A percentile compares a stretch with the other conserved stretches of the same genome.
Conservation (phyloP, 2,797 vertebrate species). For the Limnodromus scolopaceus region DNA sequence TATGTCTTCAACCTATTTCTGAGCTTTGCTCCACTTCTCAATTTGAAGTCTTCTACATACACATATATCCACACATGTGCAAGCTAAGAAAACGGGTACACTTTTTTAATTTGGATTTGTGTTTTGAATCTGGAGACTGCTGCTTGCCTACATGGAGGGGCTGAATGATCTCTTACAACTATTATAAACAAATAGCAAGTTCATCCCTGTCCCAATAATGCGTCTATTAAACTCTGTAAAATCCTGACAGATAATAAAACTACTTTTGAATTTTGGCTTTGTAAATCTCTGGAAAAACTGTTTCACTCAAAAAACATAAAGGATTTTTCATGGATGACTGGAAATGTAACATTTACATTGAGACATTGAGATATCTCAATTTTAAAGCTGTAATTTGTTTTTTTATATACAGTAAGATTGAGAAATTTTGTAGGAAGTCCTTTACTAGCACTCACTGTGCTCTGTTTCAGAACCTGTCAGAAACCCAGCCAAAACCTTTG, state of each 20-base stretch:
- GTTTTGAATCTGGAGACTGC: neutral
- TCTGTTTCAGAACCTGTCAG: neutral
- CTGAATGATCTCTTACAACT: neutral
- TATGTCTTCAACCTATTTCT: neutral
- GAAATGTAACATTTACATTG: neutral
- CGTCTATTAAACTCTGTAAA: neutral
- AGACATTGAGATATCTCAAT: neutral
- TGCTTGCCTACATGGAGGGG: neutral
- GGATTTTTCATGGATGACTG: slow-evolving; percentile 43
- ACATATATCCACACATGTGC: neutral
- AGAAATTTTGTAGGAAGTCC: neutral
- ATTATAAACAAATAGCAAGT: neutral
- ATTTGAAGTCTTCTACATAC: neutral
- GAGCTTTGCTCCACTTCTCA: neutral
- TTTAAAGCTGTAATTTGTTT: neutral
- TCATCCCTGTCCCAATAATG: neutral
- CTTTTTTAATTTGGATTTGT: neutral
- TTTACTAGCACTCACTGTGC: neutral
- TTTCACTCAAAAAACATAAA: slow-evolving; percentile 57
- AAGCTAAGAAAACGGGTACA: neutral
- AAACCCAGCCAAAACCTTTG: neutral
- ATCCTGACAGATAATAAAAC: neutral
- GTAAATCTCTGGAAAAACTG: neutral
- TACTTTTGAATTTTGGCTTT: neutral
- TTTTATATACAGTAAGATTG: neutral